Base-by-base conservation (phyloP, 2,797 vertebrate genomes). In the Dryobates pubescens region DNA sequence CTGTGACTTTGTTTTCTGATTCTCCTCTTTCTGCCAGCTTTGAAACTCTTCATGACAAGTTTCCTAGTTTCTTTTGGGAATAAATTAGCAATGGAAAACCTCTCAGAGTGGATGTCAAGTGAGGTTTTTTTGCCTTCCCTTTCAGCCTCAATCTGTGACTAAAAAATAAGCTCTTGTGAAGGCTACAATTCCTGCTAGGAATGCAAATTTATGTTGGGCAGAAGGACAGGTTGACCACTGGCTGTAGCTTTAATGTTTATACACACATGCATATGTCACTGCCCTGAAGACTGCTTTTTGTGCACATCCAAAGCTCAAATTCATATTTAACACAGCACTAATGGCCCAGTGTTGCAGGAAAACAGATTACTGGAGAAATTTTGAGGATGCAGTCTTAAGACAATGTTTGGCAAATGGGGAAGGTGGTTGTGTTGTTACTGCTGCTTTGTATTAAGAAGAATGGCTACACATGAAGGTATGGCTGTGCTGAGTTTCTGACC, bases 181-280 rank as follows among this genome's bases (percentile, higher is more conserved):
- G 32, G 51, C 47, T 79, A 68, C 7, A 32, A 2, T 29, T 85
- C 51, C 84, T 77, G 10, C 32, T 83, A 75, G 76, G 87, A 80
- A 51, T 41, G 16, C 54, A 71, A 63, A 54, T n/a, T 43, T 85
- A 38, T 78, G 91, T 51, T 62, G 45, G 71, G 65, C 56, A 88
- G 15, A 30, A 77, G 36, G 38, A 24, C 13, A 19, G 62, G 20
- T n/a, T 83, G 56, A 30, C 17, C 23, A 63, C 36, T 47, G 43
- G 24, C 49, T 38, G 43, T 69, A 64, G 19, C 36, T 88, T 56
- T 86, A 53, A 62, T 45, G 38, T 70, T 92, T 69, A 17, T 19
- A n/a, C 7, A 58, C 14, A 51, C 26, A 27, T 0, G 1, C 15
- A 76, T 47, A 38, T 5, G 45, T 4, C 0, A 0, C 57, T 85